Conservation (phyloP, 2,888 invertebrate genomes). For the Crematogaster levior region DNA sequence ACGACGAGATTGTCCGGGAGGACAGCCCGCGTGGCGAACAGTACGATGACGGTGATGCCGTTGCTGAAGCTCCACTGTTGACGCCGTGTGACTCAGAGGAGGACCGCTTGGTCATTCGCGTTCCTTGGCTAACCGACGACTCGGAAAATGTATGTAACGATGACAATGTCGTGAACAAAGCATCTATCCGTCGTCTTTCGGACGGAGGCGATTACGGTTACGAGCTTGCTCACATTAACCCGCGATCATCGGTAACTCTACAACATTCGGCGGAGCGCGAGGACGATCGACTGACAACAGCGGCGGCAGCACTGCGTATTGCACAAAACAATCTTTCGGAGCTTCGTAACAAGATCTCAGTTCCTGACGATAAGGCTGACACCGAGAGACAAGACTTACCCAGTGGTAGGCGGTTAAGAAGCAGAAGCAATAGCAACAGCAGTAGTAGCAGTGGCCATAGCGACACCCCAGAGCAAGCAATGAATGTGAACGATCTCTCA, state of each 20-base stretch:
- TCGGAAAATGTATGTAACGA: not conserved
- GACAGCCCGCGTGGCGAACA: conserved; percentile 19
- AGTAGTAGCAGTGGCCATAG: conserved; percentile 69
- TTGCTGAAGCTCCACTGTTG: conserved; percentile 53
- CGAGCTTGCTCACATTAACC: conserved; percentile 52
- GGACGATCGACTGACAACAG: conserved; percentile 33
- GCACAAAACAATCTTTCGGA: conserved; percentile 72
- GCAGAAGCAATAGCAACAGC: conserved; percentile 44
- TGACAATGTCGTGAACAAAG: not conserved
- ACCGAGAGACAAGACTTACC: conserved; percentile 79
- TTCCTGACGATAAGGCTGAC: conserved; percentile 79
- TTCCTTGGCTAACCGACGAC: conserved; percentile 14
- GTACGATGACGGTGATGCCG: conserved; percentile 48
- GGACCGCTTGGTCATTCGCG: conserved; percentile 5
- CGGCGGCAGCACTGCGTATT: conserved; percentile 57
- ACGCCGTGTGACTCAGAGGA: conserved; percentile 37
- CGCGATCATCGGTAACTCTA: conserved; percentile 44
- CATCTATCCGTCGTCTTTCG: not conserved
- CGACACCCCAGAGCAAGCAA: conserved; percentile 66
- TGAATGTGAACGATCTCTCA: conserved; percentile 56
- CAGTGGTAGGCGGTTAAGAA: conserved; percentile 68
- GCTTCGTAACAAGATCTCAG: conserved; percentile 73
- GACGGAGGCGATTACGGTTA: conserved; percentile 34
- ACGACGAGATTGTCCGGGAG: conserved; percentile 21
- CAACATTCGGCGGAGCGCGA: conserved; percentile 54